These are phyloP conservation scores for Thamnaconus septentrionalis DNA, from an alignment of 2,113 vertebrate genomes.

Conservation along the genomic window DNA sequence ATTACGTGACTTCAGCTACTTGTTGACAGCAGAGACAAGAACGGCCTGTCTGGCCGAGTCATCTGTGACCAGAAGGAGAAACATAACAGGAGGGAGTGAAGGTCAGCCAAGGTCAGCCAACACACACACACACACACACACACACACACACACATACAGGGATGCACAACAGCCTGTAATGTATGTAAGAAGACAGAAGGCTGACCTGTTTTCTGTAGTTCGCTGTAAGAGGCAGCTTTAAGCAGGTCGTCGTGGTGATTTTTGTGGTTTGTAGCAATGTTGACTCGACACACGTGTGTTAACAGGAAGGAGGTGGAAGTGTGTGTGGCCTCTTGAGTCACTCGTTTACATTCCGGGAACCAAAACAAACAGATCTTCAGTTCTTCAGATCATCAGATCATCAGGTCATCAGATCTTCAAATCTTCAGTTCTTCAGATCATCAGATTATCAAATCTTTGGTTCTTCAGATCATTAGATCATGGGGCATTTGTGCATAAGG, in stretches of 20 bases:
- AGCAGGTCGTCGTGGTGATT: slow-evolving; percentile 56
- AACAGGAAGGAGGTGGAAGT: slow-evolving; percentile 40
- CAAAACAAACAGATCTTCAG: too few species aligned
- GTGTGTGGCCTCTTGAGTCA: too few species aligned
- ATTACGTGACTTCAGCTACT: slow-evolving; percentile 5
- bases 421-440: too few species aligned
- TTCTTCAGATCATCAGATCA: too few species aligned
- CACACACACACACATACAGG: neutral
- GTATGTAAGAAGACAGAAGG: slow-evolving; percentile 46
- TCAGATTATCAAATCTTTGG: too few species aligned
- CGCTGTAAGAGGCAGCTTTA: slow-evolving; percentile 19
- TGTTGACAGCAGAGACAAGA: too few species aligned
- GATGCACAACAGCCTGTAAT: slow-evolving; percentile 16
- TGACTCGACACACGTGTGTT: slow-evolving; percentile 57
- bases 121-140: slow-evolving; percentile 10
- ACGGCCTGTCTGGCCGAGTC: slow-evolving; percentile 11
- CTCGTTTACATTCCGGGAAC: too few species aligned
- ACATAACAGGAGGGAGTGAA: slow-evolving; percentile 63
- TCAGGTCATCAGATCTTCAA: too few species aligned
- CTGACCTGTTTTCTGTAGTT: slow-evolving; percentile 31
- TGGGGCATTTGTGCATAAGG: too few species aligned
- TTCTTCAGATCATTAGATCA: too few species aligned
- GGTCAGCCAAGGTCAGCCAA: slow-evolving; percentile 64
- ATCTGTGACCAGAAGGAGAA: slow-evolving; percentile 57
- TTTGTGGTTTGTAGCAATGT: slow-evolving; percentile 49